Evolutionary conservation across 2,113 vertebrate species (phyloP), one percentile per base, ranked within the genome.

Genomic region (Scolopax mira): DNA sequence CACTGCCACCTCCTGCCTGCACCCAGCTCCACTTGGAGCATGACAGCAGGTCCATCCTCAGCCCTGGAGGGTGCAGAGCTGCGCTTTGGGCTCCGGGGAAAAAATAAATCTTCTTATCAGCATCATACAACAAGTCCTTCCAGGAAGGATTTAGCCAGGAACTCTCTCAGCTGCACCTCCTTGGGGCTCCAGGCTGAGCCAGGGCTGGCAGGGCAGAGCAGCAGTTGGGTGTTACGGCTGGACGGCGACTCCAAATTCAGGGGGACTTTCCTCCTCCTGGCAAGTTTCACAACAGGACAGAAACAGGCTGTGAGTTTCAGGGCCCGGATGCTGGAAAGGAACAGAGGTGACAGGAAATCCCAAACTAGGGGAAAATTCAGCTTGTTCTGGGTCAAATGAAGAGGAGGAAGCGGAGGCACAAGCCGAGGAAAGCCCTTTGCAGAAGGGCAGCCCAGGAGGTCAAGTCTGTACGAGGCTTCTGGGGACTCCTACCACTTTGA

Each of bases 321-420:
- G 28, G 65, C 27, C 28, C 41, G 37, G 62, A 79, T 4, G 30
- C 48, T 3, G 5, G 66, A 89, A 58, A 33, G 49, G 71, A 91
- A 23, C 74, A 90, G 79, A 90, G 91, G 85, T 48, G 30, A 84
- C 88, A 93, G 93, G 94, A 95, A 96, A 93, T 85, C 91, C 85
- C 71, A 83, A 70, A 78, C 2, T 31, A 70, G 71, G 18, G 23
- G 48, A 91, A 69, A 79, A 90, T 39, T 42, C 93, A 51, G 58
- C 55, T 80, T 62, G 14, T 48, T 85, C 64, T 77, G 84, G 67
- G 66, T 89, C 54, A 73, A 51, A 85, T 0, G 46, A 5, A 1
- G 73, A 79, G 44, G 41, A 94, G 86, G 89, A 94, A 89, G 48
- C 0, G 0, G 46, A 93, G 65, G 21, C 75, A 88, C 12, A 30